Base-by-base conservation (phyloP, 1,140 invertebrate species). In the Kradibia gibbosae region DNA sequence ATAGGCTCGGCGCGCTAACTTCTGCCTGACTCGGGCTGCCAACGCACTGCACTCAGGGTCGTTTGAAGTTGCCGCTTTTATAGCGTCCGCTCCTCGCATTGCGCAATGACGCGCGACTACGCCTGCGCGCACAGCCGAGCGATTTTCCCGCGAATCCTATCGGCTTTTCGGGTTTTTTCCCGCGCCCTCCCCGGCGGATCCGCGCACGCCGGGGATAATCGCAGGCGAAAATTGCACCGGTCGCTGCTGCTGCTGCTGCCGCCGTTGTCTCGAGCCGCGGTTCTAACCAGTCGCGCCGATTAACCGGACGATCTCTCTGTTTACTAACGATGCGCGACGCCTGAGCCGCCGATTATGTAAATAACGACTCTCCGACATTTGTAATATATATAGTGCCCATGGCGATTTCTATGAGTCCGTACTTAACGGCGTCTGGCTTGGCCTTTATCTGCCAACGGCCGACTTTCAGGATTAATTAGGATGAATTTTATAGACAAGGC, bases 21-120 rank as follows among this genome's bases (percentile, higher is more conserved):
- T n/a, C n/a, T 10, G 25, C 73, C 75, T 78, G 34, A 65, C 20
- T 42, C 22, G 36, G 55, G 39, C 39, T 73, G 42, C 50, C 53
- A 72, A 73, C 60, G 25, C 57, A 82, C 81, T 82, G 71, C 22
- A 65, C 25, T 67, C 60, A 39, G 10, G 2, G 25, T 1, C 28
- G 36, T 82, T 82, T 78, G 76, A 78, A 74, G 65, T 78, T 65
- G 36, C 55, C 71, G 76, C 81, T 82, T 82, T 82, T 82, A 82
- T 82, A 79, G 71, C 57, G 42, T n/a, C 31, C 53, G 22, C 74
- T 74, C 65, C 11, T 36, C 22, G 10, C 7, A 72, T 82, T 82
- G 75, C 81, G 75, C 78, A 82, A 78, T 73, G 1, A 22, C 31
- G 75, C 34, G 39, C 67, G n/a, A 39, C 39, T 22, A 50, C 73